phyloP scores from a whole-genome alignment of 2,113 vertebrate species.

The Bos javanicus region DNA sequence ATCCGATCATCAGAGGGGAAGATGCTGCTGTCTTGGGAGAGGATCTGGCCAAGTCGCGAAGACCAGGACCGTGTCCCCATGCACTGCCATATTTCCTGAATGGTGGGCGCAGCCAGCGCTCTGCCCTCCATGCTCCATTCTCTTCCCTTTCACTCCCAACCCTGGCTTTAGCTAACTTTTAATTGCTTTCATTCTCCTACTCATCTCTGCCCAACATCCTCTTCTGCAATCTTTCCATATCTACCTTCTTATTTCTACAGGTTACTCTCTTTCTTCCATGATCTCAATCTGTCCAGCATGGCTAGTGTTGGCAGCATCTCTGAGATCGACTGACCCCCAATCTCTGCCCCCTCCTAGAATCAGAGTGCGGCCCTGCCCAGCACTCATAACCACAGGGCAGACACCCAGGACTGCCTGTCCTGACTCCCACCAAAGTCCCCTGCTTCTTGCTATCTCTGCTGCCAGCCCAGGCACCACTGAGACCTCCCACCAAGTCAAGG shows the following conservation, averaged over 20 bases:
- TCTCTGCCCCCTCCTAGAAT: background rate
- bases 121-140: background rate
- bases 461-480: fast-evolving
- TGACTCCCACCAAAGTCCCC: background rate
- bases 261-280: fast-evolving
- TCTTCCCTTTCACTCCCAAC: too few species aligned
- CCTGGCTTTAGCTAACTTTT: background rate
- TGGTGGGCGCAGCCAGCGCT: too few species aligned
- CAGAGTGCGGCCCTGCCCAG: background rate
- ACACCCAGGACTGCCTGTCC: background rate
- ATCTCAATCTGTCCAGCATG: background rate
- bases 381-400: background rate
- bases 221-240: fast-evolving
- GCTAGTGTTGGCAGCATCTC: background rate
- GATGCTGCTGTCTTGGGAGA: background rate
- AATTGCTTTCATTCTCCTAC: background rate
- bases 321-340: background rate
- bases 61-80: background rate
- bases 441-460: background rate
- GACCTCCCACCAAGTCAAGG: background rate
- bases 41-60: background rate
- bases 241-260: background rate
- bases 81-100: too few species aligned
- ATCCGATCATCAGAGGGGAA: background rate
- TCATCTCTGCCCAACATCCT: background rate